A percentile compares a stretch with the other conserved stretches of the same genome.
Evolutionary conservation across 1,140 invertebrate species (phyloP).

Genomic region (Brachionus asplanchnoidis): DNA sequence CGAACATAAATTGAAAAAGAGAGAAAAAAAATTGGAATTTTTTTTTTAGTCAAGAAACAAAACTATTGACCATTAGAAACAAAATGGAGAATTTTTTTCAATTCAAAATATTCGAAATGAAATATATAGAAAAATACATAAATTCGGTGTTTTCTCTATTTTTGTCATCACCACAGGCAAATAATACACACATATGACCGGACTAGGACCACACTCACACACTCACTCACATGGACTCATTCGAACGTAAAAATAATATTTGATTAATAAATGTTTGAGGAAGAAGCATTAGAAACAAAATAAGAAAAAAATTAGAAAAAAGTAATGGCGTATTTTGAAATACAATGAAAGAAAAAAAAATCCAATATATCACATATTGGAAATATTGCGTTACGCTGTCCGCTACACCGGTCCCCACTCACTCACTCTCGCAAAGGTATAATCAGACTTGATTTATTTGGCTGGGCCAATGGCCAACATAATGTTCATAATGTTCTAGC

Average conservation of each 20-base stretch:
- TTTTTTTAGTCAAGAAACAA: background rate
- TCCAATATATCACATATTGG: background rate
- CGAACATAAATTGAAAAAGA: background rate
- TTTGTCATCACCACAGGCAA: constrained; percentile 22
- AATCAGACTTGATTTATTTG: background rate
- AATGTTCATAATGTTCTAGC: background rate
- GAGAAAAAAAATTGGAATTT: background rate
- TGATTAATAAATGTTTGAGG: constrained; percentile 20
- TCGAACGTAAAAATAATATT: background rate
- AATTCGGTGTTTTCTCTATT: constrained; percentile 17
- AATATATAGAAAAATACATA: constrained; percentile 14
- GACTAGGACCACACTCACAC: background rate
- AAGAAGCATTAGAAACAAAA: constrained; percentile 16
- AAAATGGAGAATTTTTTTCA: constrained; percentile 31
- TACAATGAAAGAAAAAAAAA: background rate
- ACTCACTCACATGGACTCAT: background rate
- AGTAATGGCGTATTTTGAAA: constrained; percentile 5
- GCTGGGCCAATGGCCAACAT: background rate
- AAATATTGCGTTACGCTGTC: constrained; percentile 6
- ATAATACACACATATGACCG: background rate
- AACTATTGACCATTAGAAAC: constrained; percentile 24
- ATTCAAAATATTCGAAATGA: constrained; percentile 24
- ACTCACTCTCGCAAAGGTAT: background rate
- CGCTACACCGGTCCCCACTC: background rate
- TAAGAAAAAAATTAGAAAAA: background rate